Evolutionary conservation across 2,797 vertebrate genomes (phyloP), one percentile per base, ranked within the genome.

Genomic region (Peromyscus melanophrys): DNA sequence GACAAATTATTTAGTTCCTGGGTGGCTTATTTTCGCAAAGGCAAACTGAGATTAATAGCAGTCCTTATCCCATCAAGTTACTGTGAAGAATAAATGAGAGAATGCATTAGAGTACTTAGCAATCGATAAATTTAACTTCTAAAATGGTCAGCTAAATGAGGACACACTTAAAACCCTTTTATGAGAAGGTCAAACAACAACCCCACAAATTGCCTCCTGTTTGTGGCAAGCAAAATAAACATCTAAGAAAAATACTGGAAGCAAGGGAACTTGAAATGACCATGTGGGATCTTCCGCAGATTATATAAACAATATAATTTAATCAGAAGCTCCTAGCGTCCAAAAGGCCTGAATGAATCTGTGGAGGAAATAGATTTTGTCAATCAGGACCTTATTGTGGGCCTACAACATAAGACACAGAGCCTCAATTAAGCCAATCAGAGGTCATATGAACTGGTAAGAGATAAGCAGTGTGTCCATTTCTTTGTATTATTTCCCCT

Each of bases 311-410:
- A 95, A 76, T 69, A 89, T 12, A 81, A 65, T 80, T 95, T 71
- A 90, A 95, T 95, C 75, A 97, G 94, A 97, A 97, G 83, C n/a
- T 27, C 77, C 40, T 67, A 61, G 76, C 59, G 94, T 96, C 40
- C 89, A 96, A 96, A 37, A 94, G 17, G 37, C 61, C 76, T 93
- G 25, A 80, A 89, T 92, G 77, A 94, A 37, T 23, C 90, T 37
- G 49, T 93, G 69, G 76, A 96, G 52, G 75, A 97, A 96, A 97
- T 21, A 89, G 92, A 90, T 85, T 95, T 89, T 92, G 89, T 94
- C 95, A n/a, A 65, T 96, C 82, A 91, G 81, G 88, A 65, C 49
- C 78, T 89, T 77, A 49, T 63, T 90, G 59, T 69, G 65, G 27
- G 71, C 46, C 63, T 80, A 81, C 71, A 76, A 91, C 21, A 27